Percentiles rank a stretch among this genome's conserved stretches.
phyloP scores from a whole-genome alignment of 2,113 vertebrate genomes.

The Abramis brama region DNA sequence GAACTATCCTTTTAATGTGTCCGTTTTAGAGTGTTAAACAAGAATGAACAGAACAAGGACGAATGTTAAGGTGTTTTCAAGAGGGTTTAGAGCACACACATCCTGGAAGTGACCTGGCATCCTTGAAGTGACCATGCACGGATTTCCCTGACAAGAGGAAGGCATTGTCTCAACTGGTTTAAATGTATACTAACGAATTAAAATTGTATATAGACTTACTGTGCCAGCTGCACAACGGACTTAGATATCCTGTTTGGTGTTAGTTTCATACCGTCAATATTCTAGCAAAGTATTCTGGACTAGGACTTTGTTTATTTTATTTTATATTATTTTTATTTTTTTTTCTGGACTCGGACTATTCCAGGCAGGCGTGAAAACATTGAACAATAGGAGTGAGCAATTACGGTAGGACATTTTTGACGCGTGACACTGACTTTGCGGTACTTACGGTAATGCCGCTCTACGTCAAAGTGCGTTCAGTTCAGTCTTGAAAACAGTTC shows the following conservation, averaged over 20 bases:
- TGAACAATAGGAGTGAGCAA: background rate
- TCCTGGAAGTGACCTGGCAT: slow-evolving; percentile 39
- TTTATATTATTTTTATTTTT: too few relatives aligned
- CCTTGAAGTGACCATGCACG: background rate
- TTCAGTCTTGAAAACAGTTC: slow-evolving; percentile 27
- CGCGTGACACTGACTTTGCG: background rate
- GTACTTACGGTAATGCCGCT: slow-evolving; percentile 51
- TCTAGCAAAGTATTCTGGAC: background rate
- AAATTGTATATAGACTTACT: background rate
- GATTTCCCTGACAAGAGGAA: slow-evolving; percentile 47
- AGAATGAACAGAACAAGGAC: background rate
- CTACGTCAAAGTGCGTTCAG: background rate
- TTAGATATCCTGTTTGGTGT: background rate
- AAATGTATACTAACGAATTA: slow-evolving; percentile 16
- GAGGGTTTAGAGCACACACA: slow-evolving; percentile 31
- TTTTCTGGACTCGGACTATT: too few relatives aligned
- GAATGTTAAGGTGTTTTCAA: background rate
- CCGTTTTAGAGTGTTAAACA: background rate
- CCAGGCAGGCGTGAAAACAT: too few relatives aligned
- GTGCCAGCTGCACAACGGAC: background rate
- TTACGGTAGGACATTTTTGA: background rate
- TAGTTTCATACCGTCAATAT: background rate
- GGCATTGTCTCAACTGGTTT: slow-evolving; percentile 25
- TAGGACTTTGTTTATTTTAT: too few relatives aligned
- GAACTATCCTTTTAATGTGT: background rate